Evolutionary conservation across 1,140 invertebrate genomes (phyloP).

Genomic region (Vanessa atalanta): DNA sequence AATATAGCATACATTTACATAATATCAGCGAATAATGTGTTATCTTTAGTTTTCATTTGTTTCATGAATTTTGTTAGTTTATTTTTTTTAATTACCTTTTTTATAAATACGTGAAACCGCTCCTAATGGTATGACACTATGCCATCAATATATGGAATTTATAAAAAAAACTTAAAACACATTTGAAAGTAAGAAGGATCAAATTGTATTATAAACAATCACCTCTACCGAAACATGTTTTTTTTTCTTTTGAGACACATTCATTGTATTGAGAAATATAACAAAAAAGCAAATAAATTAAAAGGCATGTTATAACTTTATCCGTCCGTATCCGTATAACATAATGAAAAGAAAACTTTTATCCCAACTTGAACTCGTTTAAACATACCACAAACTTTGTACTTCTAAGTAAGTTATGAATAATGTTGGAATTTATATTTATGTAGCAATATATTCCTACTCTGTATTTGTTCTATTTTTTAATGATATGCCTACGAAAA

Average conservation of each 20-base stretch:
- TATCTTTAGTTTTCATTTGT: no score
- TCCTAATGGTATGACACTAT: no score
- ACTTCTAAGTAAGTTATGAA: neutral
- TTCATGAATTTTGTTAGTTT: no score
- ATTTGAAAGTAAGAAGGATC: neutral
- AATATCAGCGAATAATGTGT: no score
- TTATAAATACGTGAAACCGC: no score
- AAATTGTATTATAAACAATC: neutral
- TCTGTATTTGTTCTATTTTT: neutral
- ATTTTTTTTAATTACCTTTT: no score
- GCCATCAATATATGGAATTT: no score
- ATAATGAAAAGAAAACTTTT: slow-evolving; percentile 1
- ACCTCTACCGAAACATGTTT: no score
- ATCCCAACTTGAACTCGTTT: neutral
- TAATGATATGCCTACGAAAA: neutral
- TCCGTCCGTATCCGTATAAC: neutral
- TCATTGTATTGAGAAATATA: neutral
- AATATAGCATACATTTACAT: no score
- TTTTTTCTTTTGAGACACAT: no score
- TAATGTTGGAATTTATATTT: neutral
- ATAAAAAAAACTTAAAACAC: neutral
- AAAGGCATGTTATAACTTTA: slow-evolving; percentile 2
- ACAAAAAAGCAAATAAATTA: slow-evolving; percentile 1
- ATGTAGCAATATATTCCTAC: neutral
- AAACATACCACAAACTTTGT: neutral